A percentile compares a stretch with the other conserved stretches of the same genome.
These are phyloP conservation scores for Ctenosaura bakeri DNA, from an alignment of 2,797 vertebrate species.

Conservation along the genomic window DNA sequence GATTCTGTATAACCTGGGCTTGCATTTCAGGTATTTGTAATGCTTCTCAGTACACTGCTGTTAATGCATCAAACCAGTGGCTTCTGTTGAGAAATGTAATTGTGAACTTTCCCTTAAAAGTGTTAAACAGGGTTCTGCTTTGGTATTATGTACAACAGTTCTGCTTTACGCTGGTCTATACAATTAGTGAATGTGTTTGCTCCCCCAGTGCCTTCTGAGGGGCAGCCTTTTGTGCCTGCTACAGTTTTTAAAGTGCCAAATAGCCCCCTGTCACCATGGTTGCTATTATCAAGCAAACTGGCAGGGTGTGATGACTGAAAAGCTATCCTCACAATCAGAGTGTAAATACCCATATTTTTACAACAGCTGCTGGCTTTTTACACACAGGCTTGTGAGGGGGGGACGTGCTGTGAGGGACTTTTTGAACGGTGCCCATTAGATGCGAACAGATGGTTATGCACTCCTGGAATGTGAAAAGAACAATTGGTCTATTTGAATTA, in stretches of 20 bases:
- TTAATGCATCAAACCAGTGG: neutral
- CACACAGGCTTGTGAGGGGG: neutral
- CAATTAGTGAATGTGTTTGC: constrained; percentile 32
- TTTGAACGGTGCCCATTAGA: neutral
- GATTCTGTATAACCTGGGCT: neutral
- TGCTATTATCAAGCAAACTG: constrained; percentile 39
- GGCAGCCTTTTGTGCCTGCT: constrained; percentile 12
- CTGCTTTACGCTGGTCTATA: neutral
- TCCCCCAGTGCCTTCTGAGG: neutral
- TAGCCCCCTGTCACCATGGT: constrained; percentile 44
- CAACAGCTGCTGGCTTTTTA: constrained; percentile 21
- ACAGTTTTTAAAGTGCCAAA: neutral
- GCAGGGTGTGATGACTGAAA: constrained; percentile 19
- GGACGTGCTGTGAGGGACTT: neutral
- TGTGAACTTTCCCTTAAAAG: neutral
- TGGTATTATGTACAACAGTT: neutral
- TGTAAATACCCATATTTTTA: neutral
- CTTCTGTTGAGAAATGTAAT: neutral
- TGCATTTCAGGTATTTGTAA: neutral
- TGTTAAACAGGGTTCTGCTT: neutral
- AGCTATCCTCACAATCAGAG: constrained; percentile 23
- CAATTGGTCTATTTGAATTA: constrained; percentile 5
- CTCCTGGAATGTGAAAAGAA: neutral
- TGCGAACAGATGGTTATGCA: neutral
- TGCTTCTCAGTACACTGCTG: neutral